Conservation (phyloP, 2,113 vertebrate genomes). For the Archilochus colubris region DNA sequence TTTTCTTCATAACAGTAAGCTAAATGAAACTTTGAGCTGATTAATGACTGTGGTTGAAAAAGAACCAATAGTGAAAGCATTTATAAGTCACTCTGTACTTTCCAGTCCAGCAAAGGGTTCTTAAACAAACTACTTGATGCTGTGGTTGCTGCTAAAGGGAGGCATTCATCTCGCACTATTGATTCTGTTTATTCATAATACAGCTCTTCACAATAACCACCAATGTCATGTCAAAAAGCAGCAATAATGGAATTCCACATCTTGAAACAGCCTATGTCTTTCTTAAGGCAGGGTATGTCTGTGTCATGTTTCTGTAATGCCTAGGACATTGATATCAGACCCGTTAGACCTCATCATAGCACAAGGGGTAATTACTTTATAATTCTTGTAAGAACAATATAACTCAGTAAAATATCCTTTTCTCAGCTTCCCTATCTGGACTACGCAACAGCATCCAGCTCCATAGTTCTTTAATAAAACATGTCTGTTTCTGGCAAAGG, state of each 20-base stretch:
- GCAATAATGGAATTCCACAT: background rate
- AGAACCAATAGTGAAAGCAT: background rate
- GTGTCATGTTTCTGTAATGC: background rate
- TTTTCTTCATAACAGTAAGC: background rate
- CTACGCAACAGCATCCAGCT: background rate
- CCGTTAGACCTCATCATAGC: background rate
- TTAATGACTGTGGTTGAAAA: background rate
- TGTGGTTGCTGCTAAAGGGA: background rate
- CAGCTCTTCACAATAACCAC: background rate
- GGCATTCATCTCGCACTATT: background rate
- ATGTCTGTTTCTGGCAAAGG: background rate
- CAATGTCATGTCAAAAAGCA: background rate
- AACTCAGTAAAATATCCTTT: background rate
- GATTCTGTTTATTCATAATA: slow-evolving; percentile 14
- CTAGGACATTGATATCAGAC: background rate
- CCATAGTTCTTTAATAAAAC: background rate
- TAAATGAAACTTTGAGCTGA: slow-evolving; percentile 12
- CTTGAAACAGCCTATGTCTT: background rate
- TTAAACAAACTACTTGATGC: background rate
- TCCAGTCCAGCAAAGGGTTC: background rate
- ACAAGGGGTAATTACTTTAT: background rate
- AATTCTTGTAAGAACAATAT: background rate
- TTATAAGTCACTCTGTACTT: background rate
- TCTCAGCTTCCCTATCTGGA: background rate
- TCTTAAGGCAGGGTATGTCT: background rate